phyloP scores from a whole-genome alignment of 1,140 invertebrate genomes.

The Arctopsyche grandis region DNA sequence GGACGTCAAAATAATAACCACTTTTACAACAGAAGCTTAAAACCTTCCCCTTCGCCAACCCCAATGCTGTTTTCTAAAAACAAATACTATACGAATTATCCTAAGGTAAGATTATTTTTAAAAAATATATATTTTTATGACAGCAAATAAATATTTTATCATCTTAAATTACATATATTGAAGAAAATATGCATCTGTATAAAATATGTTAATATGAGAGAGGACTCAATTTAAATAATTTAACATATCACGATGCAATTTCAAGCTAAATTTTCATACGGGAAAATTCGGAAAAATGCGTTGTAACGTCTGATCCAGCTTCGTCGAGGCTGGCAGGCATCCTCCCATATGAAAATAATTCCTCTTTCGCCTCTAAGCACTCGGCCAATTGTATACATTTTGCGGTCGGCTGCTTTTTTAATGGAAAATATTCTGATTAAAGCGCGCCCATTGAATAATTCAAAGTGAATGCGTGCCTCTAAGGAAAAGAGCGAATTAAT shows the following conservation, averaged over 20 bases:
- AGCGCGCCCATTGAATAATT: slow-evolving; percentile 25
- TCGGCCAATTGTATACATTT: slow-evolving; percentile 23
- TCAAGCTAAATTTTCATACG: no score
- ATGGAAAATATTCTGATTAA: slow-evolving; percentile 31
- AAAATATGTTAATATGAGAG: no score
- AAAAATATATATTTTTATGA: no score
- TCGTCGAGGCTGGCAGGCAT: not conserved
- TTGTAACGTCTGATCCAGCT: not conserved
- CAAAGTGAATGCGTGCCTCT: slow-evolving; percentile 30
- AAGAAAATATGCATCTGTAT: no score
- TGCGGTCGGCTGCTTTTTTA: slow-evolving; percentile 31
- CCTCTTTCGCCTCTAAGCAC: slow-evolving; percentile 5
- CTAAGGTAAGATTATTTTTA: no score
- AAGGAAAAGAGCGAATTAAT: slow-evolving; percentile 27
- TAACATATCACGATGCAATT: no score
- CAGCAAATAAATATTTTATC: no score
- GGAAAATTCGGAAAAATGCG: not conserved
- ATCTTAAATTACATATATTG: no score
- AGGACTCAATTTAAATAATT: no score
- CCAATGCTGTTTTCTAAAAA: no score
- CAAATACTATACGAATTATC: no score
- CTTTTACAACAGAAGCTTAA: not conserved
- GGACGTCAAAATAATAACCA: not conserved
- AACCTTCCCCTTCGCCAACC: not conserved
- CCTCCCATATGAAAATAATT: slow-evolving; percentile 25